phyloP scores from a whole-genome alignment of 2,797 vertebrate species.

The Geotrypetes seraphini region DNA sequence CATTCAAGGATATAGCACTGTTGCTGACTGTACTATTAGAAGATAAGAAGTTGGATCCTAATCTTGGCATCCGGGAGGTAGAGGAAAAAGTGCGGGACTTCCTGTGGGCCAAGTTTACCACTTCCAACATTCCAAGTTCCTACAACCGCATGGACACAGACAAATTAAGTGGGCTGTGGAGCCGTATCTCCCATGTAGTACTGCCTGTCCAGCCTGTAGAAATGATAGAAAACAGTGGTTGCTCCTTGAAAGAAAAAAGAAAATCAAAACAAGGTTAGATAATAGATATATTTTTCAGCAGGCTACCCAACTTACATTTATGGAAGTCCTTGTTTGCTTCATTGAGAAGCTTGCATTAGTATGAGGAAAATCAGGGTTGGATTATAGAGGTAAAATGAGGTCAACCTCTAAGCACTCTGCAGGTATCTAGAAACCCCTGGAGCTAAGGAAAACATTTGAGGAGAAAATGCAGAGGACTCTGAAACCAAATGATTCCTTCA shows the following conservation, averaged over 20 bases:
- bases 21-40: constrained; percentile 78
- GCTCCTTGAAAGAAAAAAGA: too few relatives aligned
- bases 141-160: constrained; percentile 70
- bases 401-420: too few relatives aligned
- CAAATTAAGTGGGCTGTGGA: constrained; percentile 85
- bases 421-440: too few relatives aligned
- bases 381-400: neutral
- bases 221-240: constrained; percentile 55
- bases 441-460: too few relatives aligned
- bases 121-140: constrained; percentile 1
- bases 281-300: too few relatives aligned
- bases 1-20: constrained; percentile 74
- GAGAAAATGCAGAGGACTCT: too few relatives aligned
- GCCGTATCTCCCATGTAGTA: constrained; percentile 83
- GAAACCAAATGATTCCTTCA: too few relatives aligned
- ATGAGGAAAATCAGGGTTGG: neutral
- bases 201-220: constrained; percentile 66
- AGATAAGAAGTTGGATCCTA: constrained; percentile 37
- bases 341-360: fast-evolving
- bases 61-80: constrained; percentile 38
- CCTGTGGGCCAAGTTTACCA: constrained; percentile 61
- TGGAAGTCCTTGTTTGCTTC: too few relatives aligned
- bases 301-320: too few relatives aligned
- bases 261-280: too few relatives aligned
- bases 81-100: constrained; percentile 77